Conservation (phyloP, 2,888 invertebrate genomes). For the Anorthoa munda region DNA sequence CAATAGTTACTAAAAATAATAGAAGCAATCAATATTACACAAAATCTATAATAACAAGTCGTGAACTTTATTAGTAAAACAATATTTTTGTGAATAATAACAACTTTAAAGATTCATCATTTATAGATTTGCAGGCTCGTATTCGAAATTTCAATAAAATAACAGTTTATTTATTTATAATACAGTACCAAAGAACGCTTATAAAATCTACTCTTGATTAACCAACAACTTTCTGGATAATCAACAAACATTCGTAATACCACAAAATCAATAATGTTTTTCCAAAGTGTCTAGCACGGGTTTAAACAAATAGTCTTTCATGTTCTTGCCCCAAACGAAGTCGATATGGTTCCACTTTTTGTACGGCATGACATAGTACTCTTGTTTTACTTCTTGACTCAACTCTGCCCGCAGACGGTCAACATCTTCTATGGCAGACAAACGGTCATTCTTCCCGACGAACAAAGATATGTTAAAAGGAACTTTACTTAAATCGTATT, state of each 20-base stretch:
- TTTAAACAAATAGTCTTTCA: background rate
- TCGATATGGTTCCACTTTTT: slow-evolving; percentile 26
- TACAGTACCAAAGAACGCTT: background rate
- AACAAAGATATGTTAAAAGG: slow-evolving; percentile 11
- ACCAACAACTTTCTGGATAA: background rate
- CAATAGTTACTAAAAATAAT: background rate
- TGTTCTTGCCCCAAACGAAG: slow-evolving; percentile 20
- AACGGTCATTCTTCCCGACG: slow-evolving; percentile 30
- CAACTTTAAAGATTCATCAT: too few species aligned
- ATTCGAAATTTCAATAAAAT: background rate
- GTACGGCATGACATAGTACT: slow-evolving; percentile 16
- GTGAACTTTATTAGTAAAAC: background rate
- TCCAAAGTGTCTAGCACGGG: slow-evolving; percentile 3
- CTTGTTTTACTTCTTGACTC: background rate
- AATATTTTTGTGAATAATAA: background rate
- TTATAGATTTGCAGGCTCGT: too few species aligned
- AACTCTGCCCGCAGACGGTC: background rate
- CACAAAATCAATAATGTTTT: background rate
- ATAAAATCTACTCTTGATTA: background rate
- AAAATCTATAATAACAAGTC: background rate
- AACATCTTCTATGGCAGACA: slow-evolving; percentile 24
- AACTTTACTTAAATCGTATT: slow-evolving; percentile 24
- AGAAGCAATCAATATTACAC: background rate
- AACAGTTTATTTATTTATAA: background rate
- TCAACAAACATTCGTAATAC: background rate